phyloP scores from a whole-genome alignment of 2,888 invertebrate genomes.

The Aphodius sticticus region DNA sequence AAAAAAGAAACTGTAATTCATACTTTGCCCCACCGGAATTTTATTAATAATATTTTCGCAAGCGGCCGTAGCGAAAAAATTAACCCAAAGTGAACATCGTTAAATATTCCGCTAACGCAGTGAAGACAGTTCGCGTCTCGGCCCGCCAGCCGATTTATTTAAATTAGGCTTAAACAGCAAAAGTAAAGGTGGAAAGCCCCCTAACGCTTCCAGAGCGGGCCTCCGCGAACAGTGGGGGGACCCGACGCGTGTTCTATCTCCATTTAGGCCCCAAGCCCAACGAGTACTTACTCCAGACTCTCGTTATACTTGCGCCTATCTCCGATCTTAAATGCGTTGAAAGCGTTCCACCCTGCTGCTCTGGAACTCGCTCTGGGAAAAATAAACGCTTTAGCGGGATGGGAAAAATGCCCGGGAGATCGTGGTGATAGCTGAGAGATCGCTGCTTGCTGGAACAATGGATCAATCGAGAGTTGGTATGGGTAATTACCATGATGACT shows the following conservation, averaged over 20 bases:
- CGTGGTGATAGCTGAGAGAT: not conserved
- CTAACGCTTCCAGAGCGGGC: not conserved
- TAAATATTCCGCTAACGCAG: conserved; percentile 10
- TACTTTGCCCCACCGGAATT: not conserved
- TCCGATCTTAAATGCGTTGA: conserved; percentile 23
- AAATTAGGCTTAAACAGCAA: conserved; percentile 20
- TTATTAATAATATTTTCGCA: too few species aligned
- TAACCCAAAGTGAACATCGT: not conserved
- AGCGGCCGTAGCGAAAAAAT: not conserved
- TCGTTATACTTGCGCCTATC: conserved; percentile 22
- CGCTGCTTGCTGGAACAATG: not conserved
- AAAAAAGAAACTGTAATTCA: not conserved
- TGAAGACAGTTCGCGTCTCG: conserved; percentile 7
- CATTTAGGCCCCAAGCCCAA: conserved; percentile 5
- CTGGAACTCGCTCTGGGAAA: not conserved
- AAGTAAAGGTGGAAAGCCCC: conserved; percentile 15
- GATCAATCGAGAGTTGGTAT: not conserved
- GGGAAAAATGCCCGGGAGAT: conserved; percentile 4
- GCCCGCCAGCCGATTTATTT: conserved; percentile 13
- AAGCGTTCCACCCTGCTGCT: conserved; percentile 15
- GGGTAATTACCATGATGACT: not conserved
- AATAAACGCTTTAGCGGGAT: not conserved
- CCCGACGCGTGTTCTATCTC: conserved; percentile 23
- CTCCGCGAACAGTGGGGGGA: not conserved
- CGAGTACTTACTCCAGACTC: conserved; percentile 11